Evolutionary conservation across 1,140 invertebrate species (phyloP).

Genomic region (Ptiloglossa arizonensis): DNA sequence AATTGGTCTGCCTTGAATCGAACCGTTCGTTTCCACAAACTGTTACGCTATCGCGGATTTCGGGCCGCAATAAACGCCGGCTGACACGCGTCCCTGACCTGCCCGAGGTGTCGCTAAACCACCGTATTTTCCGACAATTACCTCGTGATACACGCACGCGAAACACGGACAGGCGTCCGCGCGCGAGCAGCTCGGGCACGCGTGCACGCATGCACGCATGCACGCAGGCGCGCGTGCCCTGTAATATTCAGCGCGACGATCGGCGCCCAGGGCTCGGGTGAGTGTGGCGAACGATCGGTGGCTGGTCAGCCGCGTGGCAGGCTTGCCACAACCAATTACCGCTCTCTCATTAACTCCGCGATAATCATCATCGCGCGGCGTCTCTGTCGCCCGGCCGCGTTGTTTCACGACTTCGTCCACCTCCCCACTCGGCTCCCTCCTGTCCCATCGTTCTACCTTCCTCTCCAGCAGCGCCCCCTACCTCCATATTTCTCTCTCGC

Average conservation of each 20-base stretch:
- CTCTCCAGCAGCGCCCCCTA: no score
- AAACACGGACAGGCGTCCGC: constrained; percentile 29
- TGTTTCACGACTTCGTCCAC: not conserved
- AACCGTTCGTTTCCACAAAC: constrained; percentile 9
- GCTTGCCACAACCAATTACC: constrained; percentile 75
- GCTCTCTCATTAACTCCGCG: constrained; percentile 76
- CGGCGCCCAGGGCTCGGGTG: constrained; percentile 26
- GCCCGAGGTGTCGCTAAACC: constrained; percentile 54
- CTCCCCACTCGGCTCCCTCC: no score
- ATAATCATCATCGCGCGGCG: constrained; percentile 72
- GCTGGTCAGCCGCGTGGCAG: constrained; percentile 50
- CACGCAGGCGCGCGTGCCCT: constrained; percentile 16
- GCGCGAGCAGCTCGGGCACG: no score
- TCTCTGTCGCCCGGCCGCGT: not conserved
- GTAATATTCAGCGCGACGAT: constrained; percentile 59
- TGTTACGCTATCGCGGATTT: not conserved
- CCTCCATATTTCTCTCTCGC: no score
- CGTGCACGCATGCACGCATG: no score
- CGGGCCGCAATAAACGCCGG: constrained; percentile 25
- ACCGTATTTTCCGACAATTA: constrained; percentile 69
- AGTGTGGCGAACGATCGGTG: constrained; percentile 60
- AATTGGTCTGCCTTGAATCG: no score
- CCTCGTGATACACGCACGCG: constrained; percentile 44
- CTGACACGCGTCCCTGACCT: constrained; percentile 52
- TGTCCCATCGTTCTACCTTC: no score